Base-by-base conservation (phyloP, 2,888 invertebrate species). In the Operophtera brumata region DNA sequence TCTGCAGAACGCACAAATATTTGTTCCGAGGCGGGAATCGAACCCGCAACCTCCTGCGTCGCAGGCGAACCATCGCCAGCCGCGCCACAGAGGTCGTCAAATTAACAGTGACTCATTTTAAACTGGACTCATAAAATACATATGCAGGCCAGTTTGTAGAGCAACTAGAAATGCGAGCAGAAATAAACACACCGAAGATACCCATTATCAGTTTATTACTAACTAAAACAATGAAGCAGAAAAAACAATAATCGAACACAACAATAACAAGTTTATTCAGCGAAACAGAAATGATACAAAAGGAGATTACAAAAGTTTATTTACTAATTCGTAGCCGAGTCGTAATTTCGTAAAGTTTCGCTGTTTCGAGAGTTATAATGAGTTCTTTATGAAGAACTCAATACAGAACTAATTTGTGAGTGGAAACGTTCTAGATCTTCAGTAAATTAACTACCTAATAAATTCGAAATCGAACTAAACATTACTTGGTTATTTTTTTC, bases 351-450 rank as follows among this genome's bases (percentile, higher is more conserved):
- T 26, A 51, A 59, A 59, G 49, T 64, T 61, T 46, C 54, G 50
- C 55, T 62, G 57, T 61, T 59, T 49, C 37, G 14, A 26, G 44
- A 66, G 51, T 63, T 65, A 62, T 55, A 65, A 63, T 51, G 64
- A 59, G 62, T 57, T 61, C 49, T 62, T 47, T 52, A 59, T 47
- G 37, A 47, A 47, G 43, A 48, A 51, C 54, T 52, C 48, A 43
- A 57, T 55, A 54, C 45, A 56, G 32, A 61, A 57, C 56, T 55
- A 59, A 64, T 62, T 47, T 56, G 40, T 40, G 42, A 51, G 25
- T 48, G 49, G 47, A 56, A 51, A 54, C 37, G 42, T 59, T 56
- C 42, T 48, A 49, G 47, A 46, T 57, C 49, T 49, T 47, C 6
- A 43, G 49, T 52, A 30, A 20, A 10, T 32, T 11, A 47, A 32